Base-by-base conservation (phyloP, 2,888 invertebrate genomes). In the Ceramica pisi region DNA sequence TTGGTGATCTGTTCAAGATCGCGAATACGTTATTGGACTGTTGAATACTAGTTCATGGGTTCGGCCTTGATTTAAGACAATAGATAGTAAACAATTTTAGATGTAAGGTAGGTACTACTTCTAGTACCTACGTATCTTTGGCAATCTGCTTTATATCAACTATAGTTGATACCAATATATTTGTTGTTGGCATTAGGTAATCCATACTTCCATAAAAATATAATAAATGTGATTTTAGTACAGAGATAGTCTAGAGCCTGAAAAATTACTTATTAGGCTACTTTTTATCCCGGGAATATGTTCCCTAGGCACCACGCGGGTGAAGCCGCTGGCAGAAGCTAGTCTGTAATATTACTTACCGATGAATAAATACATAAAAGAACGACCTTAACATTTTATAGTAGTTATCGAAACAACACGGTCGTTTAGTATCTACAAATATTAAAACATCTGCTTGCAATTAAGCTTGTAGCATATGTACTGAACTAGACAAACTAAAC, bases 361-460 rank as follows among this genome's bases (percentile, higher is more conserved):
- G 21, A n/a, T 6, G 41, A n/a, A n/a, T 41, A 19, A 1, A 35
- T n/a, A 57, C 23, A 35, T 23, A 26, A 26, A n/a, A 26, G 48
- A 59, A 55, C 23, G 38, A 69, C 8, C 21, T 38, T n/a, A 2
- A 14, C 10, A 21, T 38, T 35, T 16, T 46, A 38, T n/a, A n/a
- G 16, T 12, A 16, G 21, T 44, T 46, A 9, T 23, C 1, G 12
- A 31, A 68, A 56, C 38, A 38, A 55, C 46, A 48, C 21, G 1
- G 19, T 41, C 21, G 10, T 46, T 31, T 59, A 19, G 19, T 74
- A 46, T n/a, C n/a, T 31, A 31, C 38, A 51, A 74, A 46, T 57
- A 38, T 64, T 50, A 26, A 19, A 57, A 51, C 75, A 72, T 74
- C 44, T 74, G 50, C 0, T 74, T 14, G 9, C 31, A 51, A 66